Conservation (phyloP, 2,797 vertebrate genomes). For the Poeciliopsis turneri region DNA sequence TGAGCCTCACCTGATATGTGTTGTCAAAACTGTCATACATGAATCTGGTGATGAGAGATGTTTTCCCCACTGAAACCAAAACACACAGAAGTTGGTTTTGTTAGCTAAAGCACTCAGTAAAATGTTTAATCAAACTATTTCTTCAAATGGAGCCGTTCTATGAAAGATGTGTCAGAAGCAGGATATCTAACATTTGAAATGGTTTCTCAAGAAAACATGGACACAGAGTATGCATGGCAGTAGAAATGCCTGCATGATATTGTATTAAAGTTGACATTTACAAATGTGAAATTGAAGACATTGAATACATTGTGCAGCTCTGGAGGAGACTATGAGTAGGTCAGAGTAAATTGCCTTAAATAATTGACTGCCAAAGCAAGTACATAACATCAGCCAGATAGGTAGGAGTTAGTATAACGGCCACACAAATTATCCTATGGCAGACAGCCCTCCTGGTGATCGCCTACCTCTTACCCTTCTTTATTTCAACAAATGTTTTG, state of each 20-base stretch:
- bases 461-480: no score
- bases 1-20: conserved; percentile 82
- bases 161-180: neutral
- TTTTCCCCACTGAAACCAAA: conserved; percentile 82
- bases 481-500: neutral
- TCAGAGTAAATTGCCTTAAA: neutral
- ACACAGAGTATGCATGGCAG: neutral
- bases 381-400: neutral
- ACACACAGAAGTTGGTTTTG: conserved; percentile 27
- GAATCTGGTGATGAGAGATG: conserved; percentile 86
- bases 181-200: neutral
- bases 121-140: neutral
- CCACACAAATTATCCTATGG: neutral
- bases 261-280: neutral
- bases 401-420: neutral
- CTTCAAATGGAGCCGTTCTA: neutral
- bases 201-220: neutral
- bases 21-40: conserved; percentile 88
- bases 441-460: no score
- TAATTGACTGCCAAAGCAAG: neutral
- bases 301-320: neutral
- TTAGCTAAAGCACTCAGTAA: neutral
- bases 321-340: neutral
- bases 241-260: neutral
- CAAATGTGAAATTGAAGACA: neutral